Conservation (phyloP, 2,797 vertebrate genomes). For the Molossus alvarezi region DNA sequence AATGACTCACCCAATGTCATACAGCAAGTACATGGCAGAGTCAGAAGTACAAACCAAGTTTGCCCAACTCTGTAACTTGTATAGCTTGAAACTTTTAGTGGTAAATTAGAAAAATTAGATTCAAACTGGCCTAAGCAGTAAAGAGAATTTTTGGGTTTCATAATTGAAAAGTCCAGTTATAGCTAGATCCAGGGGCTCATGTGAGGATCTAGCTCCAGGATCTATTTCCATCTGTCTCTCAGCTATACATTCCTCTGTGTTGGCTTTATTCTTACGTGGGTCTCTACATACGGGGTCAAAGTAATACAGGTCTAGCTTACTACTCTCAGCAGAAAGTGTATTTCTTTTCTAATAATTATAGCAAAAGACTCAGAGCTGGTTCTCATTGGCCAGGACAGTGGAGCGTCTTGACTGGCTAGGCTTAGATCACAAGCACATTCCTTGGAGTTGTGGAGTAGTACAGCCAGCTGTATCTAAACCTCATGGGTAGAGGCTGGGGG, state of each 20-base stretch:
- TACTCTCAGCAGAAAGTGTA: neutral
- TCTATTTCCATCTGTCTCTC: neutral
- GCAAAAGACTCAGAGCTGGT: neutral
- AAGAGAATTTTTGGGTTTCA: neutral
- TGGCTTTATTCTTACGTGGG: neutral
- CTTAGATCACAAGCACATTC: neutral
- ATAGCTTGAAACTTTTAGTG: neutral
- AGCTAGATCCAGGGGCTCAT: neutral
- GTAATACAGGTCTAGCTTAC: neutral
- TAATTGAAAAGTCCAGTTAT: neutral
- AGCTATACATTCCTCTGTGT: neutral
- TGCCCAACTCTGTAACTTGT: neutral
- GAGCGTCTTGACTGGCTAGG: neutral
- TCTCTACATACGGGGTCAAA: neutral
- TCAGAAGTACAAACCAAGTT: neutral
- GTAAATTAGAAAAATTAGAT: neutral
- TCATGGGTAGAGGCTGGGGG: neutral
- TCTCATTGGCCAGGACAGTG: neutral
- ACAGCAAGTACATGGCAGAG: neutral
- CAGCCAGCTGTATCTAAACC: neutral
- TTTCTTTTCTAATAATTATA: neutral
- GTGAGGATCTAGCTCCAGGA: neutral
- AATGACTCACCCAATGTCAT: conserved; percentile 30
- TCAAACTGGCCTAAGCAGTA: neutral
- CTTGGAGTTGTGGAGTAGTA: neutral